Conservation (phyloP, 2,113 vertebrate genomes). For the Lipotes vexillifer region DNA sequence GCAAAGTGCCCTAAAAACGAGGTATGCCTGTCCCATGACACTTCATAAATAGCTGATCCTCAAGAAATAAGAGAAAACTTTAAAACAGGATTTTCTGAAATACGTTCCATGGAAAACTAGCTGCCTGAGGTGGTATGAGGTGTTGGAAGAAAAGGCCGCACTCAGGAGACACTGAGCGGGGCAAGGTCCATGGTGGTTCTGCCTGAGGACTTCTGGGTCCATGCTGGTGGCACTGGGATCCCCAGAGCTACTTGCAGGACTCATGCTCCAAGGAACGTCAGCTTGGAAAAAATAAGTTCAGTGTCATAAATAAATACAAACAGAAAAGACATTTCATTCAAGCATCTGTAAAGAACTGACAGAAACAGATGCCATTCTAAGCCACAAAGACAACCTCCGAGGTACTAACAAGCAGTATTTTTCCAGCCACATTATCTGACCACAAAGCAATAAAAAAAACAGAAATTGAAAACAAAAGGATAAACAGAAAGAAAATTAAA, state of each 20-base stretch:
- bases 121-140: background rate
- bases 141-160: background rate
- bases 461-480: constrained; percentile 10
- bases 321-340: background rate
- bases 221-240: fast-evolving
- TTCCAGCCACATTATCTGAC: background rate
- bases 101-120: background rate
- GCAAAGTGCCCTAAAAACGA: no score
- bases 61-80: background rate
- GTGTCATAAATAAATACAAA: background rate
- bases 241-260: background rate
- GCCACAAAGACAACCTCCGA: background rate
- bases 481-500: background rate
- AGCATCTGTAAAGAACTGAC: background rate
- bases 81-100: background rate
- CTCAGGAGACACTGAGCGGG: background rate
- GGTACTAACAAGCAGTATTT: background rate
- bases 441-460: background rate
- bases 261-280: background rate
- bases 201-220: background rate
- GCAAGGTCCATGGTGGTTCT: fast-evolving
- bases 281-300: background rate
- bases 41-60: background rate
- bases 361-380: background rate
- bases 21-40: background rate